These are phyloP conservation scores for Pandion haliaetus DNA, from an alignment of 2,113 vertebrate species.

Conservation along the genomic window DNA sequence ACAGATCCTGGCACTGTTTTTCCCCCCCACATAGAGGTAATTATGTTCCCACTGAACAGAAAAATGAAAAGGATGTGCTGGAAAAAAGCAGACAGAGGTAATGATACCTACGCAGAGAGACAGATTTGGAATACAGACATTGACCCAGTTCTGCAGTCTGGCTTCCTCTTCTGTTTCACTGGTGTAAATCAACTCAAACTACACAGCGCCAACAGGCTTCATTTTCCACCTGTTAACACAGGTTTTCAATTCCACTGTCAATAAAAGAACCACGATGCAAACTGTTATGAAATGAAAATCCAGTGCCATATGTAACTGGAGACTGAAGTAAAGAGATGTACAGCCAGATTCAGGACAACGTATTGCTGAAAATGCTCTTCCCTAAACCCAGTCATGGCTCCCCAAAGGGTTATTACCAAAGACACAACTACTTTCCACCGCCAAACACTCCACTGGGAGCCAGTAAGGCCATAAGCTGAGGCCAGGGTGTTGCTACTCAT, in stretches of 20 bases:
- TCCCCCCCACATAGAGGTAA: background rate
- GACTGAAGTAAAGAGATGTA: background rate
- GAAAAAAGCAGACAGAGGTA: background rate
- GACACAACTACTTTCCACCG: background rate
- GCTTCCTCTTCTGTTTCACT: background rate
- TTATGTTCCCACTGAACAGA: background rate
- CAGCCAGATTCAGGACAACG: background rate
- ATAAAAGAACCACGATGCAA: background rate
- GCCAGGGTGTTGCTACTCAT: background rate
- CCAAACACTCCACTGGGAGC: background rate
- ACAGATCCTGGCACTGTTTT: background rate
- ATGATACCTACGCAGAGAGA: background rate
- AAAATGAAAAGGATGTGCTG: background rate
- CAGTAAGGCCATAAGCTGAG: background rate
- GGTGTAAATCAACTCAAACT: background rate
- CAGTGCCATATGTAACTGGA: background rate
- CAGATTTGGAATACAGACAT: background rate
- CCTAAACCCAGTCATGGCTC: background rate
- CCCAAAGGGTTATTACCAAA: background rate
- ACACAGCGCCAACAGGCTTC: background rate
- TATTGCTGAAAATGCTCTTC: background rate
- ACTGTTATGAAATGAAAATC: background rate
- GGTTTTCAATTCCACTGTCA: background rate
- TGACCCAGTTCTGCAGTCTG: background rate
- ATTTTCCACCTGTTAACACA: slow-evolving; percentile 42